Base-by-base conservation (phyloP, 2,113 vertebrate genomes). In the Chloropsis hardwickii region DNA sequence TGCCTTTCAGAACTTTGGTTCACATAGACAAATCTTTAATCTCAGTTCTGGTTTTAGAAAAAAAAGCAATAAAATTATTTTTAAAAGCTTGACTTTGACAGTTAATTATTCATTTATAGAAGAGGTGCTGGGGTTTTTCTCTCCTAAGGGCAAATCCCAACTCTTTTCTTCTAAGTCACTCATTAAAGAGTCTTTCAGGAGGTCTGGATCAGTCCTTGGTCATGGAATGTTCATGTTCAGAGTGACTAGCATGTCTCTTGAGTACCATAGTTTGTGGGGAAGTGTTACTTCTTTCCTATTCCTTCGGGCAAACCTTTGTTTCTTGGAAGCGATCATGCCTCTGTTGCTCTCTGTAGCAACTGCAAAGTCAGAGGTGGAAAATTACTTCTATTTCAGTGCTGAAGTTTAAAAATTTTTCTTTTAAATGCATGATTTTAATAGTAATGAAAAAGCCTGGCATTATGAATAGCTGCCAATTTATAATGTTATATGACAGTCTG, bases 1-100 rank as follows among this genome's bases (percentile, higher is more conserved):
- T 81, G 33, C 73, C 81, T 94, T 92, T 64, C 44, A 65, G 62
- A 90, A 88, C 71, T 93, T 92, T 81, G 51, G 58, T 61, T 57
- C 91, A 66, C n/a, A 40, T 24, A 92, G 13, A 13, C 72, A 97
- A 91, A 80, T 14, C 14, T 58, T 92, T 87, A 6, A 80, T 81
- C 22, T 91, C 33, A 40, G 71, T 89, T 89, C 79, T 90, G 64
- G 94, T 94, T 92, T 57, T 5, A 22, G 20, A 28, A 53, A 56
- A 56, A 31, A 56, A n/a, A 19, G 3, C 6, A 33, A 13, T 21
- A 35, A 37, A 42, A 21, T 13, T 44, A 0, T 61, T 73, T 78
- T 23, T 47, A 9, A 61, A 61, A 11, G 12, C 3, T 72, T 77
- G 54, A 12, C 27, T 72, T 92, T 33, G 22, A 44, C 4, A 61